Base-by-base conservation (phyloP, 2,797 vertebrate species). In the Hippocampus kuda region DNA sequence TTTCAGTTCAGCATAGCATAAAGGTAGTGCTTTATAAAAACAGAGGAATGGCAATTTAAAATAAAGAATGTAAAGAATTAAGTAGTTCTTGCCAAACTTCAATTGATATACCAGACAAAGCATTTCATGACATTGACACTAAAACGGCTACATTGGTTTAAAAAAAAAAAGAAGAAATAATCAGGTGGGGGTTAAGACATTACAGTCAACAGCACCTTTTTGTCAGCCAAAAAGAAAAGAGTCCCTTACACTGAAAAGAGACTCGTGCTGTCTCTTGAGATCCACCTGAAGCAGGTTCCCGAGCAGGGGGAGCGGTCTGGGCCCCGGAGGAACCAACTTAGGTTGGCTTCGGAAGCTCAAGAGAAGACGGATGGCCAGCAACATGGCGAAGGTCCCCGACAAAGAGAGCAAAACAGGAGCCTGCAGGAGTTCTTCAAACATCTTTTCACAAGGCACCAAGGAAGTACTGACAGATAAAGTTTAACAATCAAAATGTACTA, bases 231-330 rank as follows among this genome's bases (percentile, higher is more conserved):
- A 34, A 7, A 34, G 8, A 53, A 20, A 22, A 8, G 7, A 24
- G n/a, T 24, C 22, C 22, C 79, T 85, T n/a, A 90, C 89, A 42
- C 85, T 5, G 46, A 54, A 73, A 5, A 89, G 85, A 18, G 59
- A 73, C 20, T 30, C 16, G 63, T 88, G 75, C 0, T 78, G 77
- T n/a, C 70, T 81, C 30, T 71, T 79, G 22, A 84, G 70, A 63
- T 89, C 79, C 54, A 90, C 7, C 34, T 80, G 75, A 30, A 84
- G 75, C 60, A 91, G 68, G 77, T 90, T 90, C 16, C 89, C 90
- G 1, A 90, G 51, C 62, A 90, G 66, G 2, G 85, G 88, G n/a
- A 90, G 71, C 20, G 83, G 68, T 56, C n/a, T 85, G 24, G 88
- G 90, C 27, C 88, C 88, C 8, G 86, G 85, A 66, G 85, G 86